phyloP scores from a whole-genome alignment of 2,888 invertebrate genomes.

The Polylopha cassiicola region DNA sequence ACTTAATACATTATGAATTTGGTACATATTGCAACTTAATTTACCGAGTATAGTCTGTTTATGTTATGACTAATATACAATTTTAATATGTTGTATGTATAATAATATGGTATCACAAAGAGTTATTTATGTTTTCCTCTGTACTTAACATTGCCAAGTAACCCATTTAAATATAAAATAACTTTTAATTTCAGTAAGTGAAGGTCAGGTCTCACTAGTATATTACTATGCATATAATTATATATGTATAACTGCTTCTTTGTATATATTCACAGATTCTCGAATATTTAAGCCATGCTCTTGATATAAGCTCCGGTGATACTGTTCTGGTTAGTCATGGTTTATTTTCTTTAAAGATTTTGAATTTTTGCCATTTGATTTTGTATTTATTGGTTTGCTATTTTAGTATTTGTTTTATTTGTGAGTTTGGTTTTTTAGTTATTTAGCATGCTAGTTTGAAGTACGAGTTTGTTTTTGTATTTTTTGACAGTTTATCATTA shows the following conservation, averaged over 20 bases:
- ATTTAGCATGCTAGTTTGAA: constrained; percentile 15
- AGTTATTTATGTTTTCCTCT: too few relatives aligned
- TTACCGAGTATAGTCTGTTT: too few relatives aligned
- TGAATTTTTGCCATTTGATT: constrained; percentile 9
- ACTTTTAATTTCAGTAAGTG: too few relatives aligned
- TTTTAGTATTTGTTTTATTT: constrained; percentile 18
- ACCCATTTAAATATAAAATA: too few relatives aligned
- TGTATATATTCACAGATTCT: constrained; percentile 63
- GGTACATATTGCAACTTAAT: too few relatives aligned
- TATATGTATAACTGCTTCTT: constrained; percentile 17
- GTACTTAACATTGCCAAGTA: too few relatives aligned
- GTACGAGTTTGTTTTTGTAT: constrained; percentile 1
- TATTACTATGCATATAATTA: background rate
- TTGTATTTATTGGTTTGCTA: constrained; percentile 23
- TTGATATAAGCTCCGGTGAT: constrained; percentile 57
- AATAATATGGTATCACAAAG: too few relatives aligned
- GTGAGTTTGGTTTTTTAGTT: constrained; percentile 14
- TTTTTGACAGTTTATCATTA: background rate
- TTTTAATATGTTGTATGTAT: too few relatives aligned
- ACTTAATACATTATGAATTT: too few relatives aligned
- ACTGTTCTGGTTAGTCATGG: constrained; percentile 56
- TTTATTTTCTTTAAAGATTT: constrained; percentile 30
- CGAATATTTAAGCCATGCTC: constrained; percentile 62
- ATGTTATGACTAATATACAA: too few relatives aligned
- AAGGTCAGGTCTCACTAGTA: background rate